These are phyloP conservation scores for Mamestra brassicae DNA, from an alignment of 2,888 invertebrate genomes.

Conservation along the genomic window DNA sequence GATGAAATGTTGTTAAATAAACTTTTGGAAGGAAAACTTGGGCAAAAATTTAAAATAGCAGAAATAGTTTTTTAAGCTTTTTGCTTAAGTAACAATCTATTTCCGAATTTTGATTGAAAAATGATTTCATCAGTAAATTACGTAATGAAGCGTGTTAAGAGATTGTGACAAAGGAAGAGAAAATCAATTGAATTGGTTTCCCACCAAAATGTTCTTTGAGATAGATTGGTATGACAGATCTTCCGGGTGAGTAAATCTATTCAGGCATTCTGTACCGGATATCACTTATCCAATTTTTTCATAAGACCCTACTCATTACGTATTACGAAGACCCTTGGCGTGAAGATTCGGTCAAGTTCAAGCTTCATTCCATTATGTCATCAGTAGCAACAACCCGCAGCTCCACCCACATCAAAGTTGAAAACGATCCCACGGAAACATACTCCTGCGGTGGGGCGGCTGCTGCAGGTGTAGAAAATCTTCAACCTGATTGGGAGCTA, in stretches of 20 bases:
- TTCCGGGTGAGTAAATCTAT: constrained; percentile 40
- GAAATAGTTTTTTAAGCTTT: background rate
- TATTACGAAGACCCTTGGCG: constrained; percentile 4
- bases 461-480: too few relatives aligned
- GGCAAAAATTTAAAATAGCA: background rate
- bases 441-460: too few relatives aligned
- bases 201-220: constrained; percentile 28
- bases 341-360: constrained; percentile 13
- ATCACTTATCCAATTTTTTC: constrained; percentile 19
- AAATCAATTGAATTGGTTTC: constrained; percentile 34
- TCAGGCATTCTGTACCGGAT: constrained; percentile 16
- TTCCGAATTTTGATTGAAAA: background rate
- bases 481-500: too few relatives aligned
- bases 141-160: constrained; percentile 18
- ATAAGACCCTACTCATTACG: constrained; percentile 2
- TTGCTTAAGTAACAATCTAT: background rate
- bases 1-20: background rate
- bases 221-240: constrained; percentile 47
- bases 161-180: constrained; percentile 17
- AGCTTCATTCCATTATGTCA: background rate
- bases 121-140: constrained; percentile 16
- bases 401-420: too few relatives aligned
- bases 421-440: too few relatives aligned
- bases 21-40: background rate
- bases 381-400: too few relatives aligned